phyloP scores from a whole-genome alignment of 2,113 vertebrate species.

The Chelonoidis abingdonii region DNA sequence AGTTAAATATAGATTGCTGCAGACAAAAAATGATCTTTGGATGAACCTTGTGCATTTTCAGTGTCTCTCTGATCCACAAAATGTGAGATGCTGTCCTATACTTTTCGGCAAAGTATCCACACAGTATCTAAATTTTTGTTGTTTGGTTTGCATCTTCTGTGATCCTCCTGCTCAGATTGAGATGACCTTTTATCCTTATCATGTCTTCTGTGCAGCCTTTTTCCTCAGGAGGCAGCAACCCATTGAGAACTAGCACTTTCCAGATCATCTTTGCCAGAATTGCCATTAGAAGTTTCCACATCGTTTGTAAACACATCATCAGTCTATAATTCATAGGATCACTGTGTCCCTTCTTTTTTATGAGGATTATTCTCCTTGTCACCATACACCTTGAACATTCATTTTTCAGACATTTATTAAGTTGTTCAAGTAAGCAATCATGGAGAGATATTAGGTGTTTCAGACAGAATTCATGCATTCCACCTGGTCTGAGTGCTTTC shows the following conservation, averaged over 20 bases:
- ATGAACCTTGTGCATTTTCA: neutral
- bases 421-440: neutral
- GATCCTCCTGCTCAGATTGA: neutral
- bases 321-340: neutral
- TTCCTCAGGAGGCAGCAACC: neutral
- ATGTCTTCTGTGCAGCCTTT: neutral
- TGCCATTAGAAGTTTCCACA: neutral
- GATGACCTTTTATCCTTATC: neutral
- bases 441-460: neutral
- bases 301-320: neutral
- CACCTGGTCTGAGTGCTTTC: neutral
- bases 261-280: neutral
- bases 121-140: neutral
- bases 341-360: neutral
- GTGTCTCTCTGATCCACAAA: neutral
- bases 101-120: neutral
- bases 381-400: neutral
- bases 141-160: neutral
- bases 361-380: neutral
- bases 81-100: neutral
- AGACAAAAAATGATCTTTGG: neutral
- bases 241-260: neutral
- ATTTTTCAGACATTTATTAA: neutral
- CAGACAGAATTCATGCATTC: neutral
- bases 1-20: neutral